Conservation (phyloP, 2,888 invertebrate genomes). For the Sphaerolaimus hirsutus region DNA sequence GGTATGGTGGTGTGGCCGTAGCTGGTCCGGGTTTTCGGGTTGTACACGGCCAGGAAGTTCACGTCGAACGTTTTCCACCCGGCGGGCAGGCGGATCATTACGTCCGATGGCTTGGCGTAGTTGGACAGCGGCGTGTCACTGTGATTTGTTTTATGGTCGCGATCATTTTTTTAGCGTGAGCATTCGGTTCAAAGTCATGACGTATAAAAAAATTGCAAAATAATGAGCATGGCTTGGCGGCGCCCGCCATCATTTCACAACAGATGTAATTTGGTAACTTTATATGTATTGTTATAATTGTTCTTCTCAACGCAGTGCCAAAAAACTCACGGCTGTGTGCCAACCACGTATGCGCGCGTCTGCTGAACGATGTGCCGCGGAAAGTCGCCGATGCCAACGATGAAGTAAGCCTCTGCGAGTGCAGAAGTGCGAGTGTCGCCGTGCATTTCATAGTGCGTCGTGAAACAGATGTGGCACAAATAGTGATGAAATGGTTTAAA, state of each 20-base stretch:
- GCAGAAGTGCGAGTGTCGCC: too few relatives aligned
- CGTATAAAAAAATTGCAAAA: too few relatives aligned
- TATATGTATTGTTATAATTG: too few relatives aligned
- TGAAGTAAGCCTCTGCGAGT: conserved; percentile 13
- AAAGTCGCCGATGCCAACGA: conserved; percentile 15
- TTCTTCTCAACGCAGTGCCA: too few relatives aligned
- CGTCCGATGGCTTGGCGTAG: conserved; percentile 12
- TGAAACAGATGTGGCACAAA: too few relatives aligned
- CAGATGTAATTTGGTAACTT: too few relatives aligned
- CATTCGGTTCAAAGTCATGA: too few relatives aligned
- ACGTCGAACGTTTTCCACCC: conserved; percentile 16
- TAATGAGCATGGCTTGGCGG: neutral
- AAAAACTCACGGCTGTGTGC: conserved; percentile 7
- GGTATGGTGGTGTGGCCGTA: conserved; percentile 14
- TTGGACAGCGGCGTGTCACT: conserved; percentile 11
- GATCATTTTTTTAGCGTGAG: too few relatives aligned
- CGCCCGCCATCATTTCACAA: too few relatives aligned
- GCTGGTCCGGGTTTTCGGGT: conserved; percentile 10
- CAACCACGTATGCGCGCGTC: conserved; percentile 10
- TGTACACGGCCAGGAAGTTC: conserved; percentile 15
- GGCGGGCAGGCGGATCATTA: conserved; percentile 11
- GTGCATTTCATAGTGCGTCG: too few relatives aligned
- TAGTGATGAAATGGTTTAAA: too few relatives aligned
- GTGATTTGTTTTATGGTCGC: too few relatives aligned
- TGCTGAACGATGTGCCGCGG: conserved; percentile 13